A percentile compares a stretch with the other conserved stretches of the same genome.
Conservation (phyloP, 1,140 invertebrate species). For the Arion vulgaris region DNA sequence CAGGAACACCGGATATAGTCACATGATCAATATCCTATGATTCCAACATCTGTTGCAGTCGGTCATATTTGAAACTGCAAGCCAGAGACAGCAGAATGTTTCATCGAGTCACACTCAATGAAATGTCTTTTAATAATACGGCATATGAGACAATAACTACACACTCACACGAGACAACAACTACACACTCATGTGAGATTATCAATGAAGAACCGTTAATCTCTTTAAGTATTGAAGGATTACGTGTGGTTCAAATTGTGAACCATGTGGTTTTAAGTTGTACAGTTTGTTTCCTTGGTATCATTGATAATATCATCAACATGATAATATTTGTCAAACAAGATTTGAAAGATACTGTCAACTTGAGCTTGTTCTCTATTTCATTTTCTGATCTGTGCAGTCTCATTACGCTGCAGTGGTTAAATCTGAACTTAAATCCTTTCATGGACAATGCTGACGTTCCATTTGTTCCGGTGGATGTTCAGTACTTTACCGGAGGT, state of each 20-base stretch:
- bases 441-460: background rate
- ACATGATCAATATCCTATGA: no score
- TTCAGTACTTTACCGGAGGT: slow-evolving; percentile 15
- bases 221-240: background rate
- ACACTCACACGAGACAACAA: background rate
- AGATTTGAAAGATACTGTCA: background rate
- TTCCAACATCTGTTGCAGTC: no score
- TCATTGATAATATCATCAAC: slow-evolving; percentile 5
- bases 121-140: no score
- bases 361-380: background rate
- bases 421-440: background rate
- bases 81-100: no score
- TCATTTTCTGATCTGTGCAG: background rate
- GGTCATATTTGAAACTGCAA: no score
- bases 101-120: no score
- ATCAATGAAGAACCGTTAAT: background rate
- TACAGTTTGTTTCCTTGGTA: background rate
- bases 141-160: background rate
- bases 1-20: no score
- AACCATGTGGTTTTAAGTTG: background rate
- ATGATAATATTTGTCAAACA: slow-evolving; percentile 10
- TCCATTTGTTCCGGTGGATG: background rate
- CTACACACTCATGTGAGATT: background rate
- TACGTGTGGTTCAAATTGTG: background rate
- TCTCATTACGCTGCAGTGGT: background rate